phyloP scores from a whole-genome alignment of 2,113 vertebrate genomes.

The Penelope pileata region DNA sequence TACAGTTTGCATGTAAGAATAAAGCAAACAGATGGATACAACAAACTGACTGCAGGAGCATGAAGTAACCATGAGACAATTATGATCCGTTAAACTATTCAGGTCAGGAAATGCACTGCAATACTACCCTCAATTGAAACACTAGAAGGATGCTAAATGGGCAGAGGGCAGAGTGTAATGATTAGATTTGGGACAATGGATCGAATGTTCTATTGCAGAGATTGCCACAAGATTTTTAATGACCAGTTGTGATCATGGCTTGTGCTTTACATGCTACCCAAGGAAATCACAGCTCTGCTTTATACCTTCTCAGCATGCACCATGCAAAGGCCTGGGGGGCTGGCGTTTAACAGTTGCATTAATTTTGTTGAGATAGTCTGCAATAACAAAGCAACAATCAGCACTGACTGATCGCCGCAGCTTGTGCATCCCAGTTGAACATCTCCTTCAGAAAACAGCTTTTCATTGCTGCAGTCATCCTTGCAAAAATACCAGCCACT shows the following conservation, averaged over 20 bases:
- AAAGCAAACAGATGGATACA: slow-evolving; percentile 66
- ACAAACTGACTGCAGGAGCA: slow-evolving; percentile 43
- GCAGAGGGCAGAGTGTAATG: slow-evolving; percentile 67
- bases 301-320: not conserved
- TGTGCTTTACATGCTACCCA: not conserved
- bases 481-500: not conserved
- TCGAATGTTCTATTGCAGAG: slow-evolving; percentile 41
- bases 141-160: slow-evolving; percentile 69
- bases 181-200: slow-evolving; percentile 72
- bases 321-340: not conserved
- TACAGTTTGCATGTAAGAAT: slow-evolving; percentile 51
- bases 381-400: not conserved
- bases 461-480: not conserved
- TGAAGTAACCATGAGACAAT: slow-evolving; percentile 66
- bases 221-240: slow-evolving; percentile 63
- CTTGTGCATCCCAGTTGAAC: not conserved
- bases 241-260: not conserved
- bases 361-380: not conserved
- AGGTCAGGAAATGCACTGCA: slow-evolving; percentile 70
- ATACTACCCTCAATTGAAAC: slow-evolving; percentile 59
- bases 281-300: not conserved
- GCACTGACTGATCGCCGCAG: not conserved
- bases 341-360: not conserved
- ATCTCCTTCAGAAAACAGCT: not conserved
- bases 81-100: slow-evolving; percentile 70